Evolutionary conservation across 2,113 vertebrate genomes (phyloP).

Genomic region (Anarrhichthys ocellatus): DNA sequence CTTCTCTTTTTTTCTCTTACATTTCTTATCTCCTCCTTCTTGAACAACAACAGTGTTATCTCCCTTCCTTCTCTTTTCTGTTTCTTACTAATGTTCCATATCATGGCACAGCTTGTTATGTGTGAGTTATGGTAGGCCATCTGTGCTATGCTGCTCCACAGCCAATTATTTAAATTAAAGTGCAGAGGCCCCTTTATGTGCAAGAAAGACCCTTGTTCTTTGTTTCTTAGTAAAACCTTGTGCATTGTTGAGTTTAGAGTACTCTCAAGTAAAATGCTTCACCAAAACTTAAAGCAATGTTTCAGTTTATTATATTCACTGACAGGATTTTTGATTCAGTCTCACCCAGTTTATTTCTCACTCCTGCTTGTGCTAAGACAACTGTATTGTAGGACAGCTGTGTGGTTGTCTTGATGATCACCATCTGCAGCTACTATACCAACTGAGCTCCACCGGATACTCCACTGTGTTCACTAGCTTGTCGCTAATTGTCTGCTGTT

Average conservation of each 20-base stretch:
- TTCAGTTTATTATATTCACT: background rate
- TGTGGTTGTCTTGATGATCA: background rate
- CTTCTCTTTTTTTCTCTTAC: background rate
- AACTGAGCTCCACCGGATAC: background rate
- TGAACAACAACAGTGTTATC: background rate
- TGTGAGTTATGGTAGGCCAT: constrained; percentile 44
- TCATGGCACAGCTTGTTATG: constrained; percentile 36
- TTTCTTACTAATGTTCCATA: constrained; percentile 35
- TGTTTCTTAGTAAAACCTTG: background rate
- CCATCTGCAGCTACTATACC: background rate
- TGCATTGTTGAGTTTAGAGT: background rate
- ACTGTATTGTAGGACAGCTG: background rate
- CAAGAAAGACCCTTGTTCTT: background rate
- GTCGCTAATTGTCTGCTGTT: background rate
- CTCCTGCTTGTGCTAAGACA: background rate
- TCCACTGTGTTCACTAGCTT: background rate
- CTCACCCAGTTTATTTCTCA: background rate
- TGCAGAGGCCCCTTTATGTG: background rate
- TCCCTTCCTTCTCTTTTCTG: background rate
- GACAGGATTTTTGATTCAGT: background rate
- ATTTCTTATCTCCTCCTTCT: background rate
- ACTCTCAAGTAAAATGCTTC: background rate
- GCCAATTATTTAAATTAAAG: constrained; percentile 30
- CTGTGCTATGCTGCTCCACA: constrained; percentile 32
- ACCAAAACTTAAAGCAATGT: background rate